Percentiles rank a stretch among this genome's conserved stretches.
Conservation (phyloP, 1,140 invertebrate genomes). For the Sinella curviseta region DNA sequence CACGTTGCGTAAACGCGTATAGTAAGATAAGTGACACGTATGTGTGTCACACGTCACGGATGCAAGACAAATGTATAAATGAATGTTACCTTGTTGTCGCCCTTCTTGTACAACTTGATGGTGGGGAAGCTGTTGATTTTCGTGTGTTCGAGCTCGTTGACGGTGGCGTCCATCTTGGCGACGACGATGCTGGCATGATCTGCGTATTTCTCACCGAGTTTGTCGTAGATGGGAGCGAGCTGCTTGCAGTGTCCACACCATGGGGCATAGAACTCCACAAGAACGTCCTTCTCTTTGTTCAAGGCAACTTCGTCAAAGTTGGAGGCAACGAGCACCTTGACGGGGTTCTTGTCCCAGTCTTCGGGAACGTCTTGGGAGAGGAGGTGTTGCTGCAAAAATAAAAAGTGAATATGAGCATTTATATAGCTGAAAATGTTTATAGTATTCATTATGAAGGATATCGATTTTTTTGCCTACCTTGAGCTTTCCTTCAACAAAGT, state of each 20-base stretch:
- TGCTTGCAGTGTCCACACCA: conserved; percentile 98
- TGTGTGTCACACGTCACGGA: neutral
- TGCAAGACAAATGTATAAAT: neutral
- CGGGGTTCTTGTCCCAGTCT: conserved; percentile 95
- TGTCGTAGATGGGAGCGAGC: conserved; percentile 91
- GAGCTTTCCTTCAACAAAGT: conserved; percentile 86
- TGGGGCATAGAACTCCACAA: conserved; percentile 98
- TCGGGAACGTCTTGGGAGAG: conserved; percentile 90
- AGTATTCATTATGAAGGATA: neutral
- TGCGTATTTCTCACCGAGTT: conserved; percentile 81
- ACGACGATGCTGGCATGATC: conserved; percentile 83
- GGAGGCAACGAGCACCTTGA: conserved; percentile 89
- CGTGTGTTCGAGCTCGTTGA: conserved; percentile 92
- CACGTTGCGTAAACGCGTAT: neutral
- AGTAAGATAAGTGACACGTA: neutral
- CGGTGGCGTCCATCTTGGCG: conserved; percentile 97
- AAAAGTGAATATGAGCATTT: conserved; percentile 25
- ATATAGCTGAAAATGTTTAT: neutral
- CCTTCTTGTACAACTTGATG: conserved; percentile 91
- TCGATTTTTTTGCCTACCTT: conserved; percentile 60
- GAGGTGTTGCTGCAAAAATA: conserved; percentile 71
- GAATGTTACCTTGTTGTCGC: conserved; percentile 77
- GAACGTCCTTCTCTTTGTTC: conserved; percentile 85
- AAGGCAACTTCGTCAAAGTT: conserved; percentile 95
- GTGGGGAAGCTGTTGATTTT: conserved; percentile 97